Evolutionary conservation across 2,888 invertebrate genomes (phyloP).

Genomic region (Neelides folsomi): DNA sequence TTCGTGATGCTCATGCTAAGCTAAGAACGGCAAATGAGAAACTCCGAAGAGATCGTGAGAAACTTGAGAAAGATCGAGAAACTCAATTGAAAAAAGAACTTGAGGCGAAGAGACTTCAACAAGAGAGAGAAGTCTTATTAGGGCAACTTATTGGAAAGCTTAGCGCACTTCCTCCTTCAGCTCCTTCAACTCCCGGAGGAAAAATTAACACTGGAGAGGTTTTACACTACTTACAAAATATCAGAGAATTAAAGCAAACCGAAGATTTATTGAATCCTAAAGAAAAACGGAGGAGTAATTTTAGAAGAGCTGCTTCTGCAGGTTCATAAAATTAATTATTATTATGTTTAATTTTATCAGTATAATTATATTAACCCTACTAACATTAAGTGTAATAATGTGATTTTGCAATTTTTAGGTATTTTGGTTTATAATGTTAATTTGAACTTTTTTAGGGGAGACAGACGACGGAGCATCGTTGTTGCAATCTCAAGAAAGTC

Average conservation of each 20-base stretch:
- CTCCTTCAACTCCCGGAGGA: not conserved
- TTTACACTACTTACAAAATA: conserved; percentile 25
- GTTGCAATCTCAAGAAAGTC: conserved; percentile 7
- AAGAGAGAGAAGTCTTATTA: conserved; percentile 38
- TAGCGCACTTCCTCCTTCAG: conserved; percentile 14
- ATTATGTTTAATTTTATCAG: too few relatives aligned
- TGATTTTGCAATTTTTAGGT: not conserved
- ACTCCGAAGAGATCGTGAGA: conserved; percentile 70
- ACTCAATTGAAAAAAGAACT: conserved; percentile 42
- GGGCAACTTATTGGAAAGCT: conserved; percentile 25
- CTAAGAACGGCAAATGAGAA: conserved; percentile 81
- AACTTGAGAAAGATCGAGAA: conserved; percentile 67
- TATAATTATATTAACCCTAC: too few relatives aligned
- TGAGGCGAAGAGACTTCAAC: conserved; percentile 42
- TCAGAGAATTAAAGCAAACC: conserved; percentile 25
- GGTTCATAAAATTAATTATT: too few relatives aligned
- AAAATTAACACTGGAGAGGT: conserved; percentile 24
- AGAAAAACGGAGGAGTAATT: conserved; percentile 28
- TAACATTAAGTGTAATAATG: not conserved
- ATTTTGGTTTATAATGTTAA: not conserved
- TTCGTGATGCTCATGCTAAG: conserved; percentile 83
- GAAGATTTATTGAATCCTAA: conserved; percentile 24
- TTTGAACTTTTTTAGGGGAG: conserved; percentile 15
- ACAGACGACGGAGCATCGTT: conserved; percentile 10
- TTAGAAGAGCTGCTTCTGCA: conserved; percentile 27